Evolutionary conservation across 1,140 invertebrate genomes (phyloP).

Genomic region (Cyphomyrmex costatus): DNA sequence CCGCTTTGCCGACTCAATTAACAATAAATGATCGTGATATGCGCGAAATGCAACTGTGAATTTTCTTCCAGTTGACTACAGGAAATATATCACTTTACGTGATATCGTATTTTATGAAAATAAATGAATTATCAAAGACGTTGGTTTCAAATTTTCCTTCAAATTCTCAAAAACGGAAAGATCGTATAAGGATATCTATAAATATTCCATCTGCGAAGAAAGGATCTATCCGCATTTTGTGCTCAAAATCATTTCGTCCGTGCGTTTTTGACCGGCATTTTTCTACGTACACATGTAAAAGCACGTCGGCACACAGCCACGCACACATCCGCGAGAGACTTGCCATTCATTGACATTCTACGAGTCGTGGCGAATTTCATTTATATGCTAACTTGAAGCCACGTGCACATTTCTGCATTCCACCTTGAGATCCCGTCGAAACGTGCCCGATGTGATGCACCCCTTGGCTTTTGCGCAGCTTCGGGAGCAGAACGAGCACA

Average conservation of each 20-base stretch:
- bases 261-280: slow-evolving; percentile 25
- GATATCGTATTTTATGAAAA: no score
- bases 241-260: neutral
- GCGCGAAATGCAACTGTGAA: slow-evolving; percentile 35
- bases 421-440: slow-evolving; percentile 72
- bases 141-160: no score
- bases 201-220: neutral
- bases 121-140: no score
- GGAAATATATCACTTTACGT: slow-evolving; percentile 8
- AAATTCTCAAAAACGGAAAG: neutral
- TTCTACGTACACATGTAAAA: slow-evolving; percentile 4
- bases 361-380: slow-evolving; percentile 73
- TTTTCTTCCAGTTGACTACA: neutral
- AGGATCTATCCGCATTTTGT: neutral
- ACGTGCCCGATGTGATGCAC: slow-evolving; percentile 63
- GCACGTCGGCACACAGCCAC: neutral
- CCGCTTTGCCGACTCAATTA: slow-evolving; percentile 68
- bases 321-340: slow-evolving; percentile 28
- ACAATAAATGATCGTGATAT: slow-evolving; percentile 70
- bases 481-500: neutral
- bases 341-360: slow-evolving; percentile 72
- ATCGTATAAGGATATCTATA: neutral
- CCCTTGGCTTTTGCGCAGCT: slow-evolving; percentile 18
- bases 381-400: slow-evolving; percentile 76
- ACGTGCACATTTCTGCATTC: slow-evolving; percentile 69